A percentile compares a stretch with the other conserved stretches of the same genome.
Conservation (phyloP, 2,888 invertebrate species). For the Augochlorella aurata region DNA sequence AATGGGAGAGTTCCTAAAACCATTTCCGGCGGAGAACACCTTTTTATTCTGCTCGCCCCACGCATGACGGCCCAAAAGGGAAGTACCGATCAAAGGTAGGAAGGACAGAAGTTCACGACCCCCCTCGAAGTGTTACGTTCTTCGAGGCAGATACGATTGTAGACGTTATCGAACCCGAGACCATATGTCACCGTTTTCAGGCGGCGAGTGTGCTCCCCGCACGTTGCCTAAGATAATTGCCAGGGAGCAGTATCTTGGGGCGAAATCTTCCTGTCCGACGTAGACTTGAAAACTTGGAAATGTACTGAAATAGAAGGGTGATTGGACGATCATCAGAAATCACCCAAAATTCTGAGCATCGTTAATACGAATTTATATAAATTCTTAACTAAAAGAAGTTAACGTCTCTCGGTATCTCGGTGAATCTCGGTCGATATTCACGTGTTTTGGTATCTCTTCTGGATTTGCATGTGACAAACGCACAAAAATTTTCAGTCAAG, state of each 20-base stretch:
- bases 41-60: constrained; percentile 73
- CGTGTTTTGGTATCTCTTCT: not conserved
- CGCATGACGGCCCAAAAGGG: constrained; percentile 75
- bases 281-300: constrained; percentile 25
- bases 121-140: constrained; percentile 75
- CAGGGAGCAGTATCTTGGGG: constrained; percentile 49
- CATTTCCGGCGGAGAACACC: constrained; percentile 77
- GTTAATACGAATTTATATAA: too few species aligned
- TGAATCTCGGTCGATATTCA: not conserved
- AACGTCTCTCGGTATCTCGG: not conserved
- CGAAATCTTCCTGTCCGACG: constrained; percentile 32
- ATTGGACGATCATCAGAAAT: not conserved
- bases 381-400: too few species aligned
- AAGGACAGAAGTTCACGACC: constrained; percentile 66
- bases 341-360: not conserved
- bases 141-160: constrained; percentile 66
- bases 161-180: constrained; percentile 65
- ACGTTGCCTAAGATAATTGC: constrained; percentile 54
- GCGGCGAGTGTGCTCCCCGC: constrained; percentile 30
- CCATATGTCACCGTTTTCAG: constrained; percentile 65
- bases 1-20: constrained; percentile 73
- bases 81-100: constrained; percentile 68
- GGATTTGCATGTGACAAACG: not conserved
- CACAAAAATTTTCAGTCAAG: not conserved
- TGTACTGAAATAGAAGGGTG: not conserved